Evolutionary conservation across 2,888 invertebrate genomes (phyloP), one percentile per base, ranked within the genome.

Genomic region (Scrobipalpa costella): DNA sequence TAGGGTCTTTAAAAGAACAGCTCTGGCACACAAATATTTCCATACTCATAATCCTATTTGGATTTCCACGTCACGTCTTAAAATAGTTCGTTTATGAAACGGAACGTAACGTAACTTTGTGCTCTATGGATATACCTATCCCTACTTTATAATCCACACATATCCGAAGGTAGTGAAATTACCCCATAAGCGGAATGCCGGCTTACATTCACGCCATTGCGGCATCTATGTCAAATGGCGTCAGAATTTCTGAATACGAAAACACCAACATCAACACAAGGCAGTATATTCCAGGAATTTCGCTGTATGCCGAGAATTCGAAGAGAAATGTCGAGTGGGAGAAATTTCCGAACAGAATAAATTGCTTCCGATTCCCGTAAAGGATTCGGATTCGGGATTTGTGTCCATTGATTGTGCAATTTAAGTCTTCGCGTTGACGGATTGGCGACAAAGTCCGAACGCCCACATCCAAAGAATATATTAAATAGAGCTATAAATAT

Each of bases 311-410:
- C 27, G n/a, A 49, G 49, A 21, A 52, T 52, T 52, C 21, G 21
- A 52, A 21, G 61, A 47, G 63, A 61, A 49, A 69, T 63, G 62
- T 62, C 66, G 67, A 67, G 65, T 59, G 57, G 59, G 64, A 62
- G 67, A 67, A 65, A 64, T 70, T 67, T 66, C 64, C 49, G 64
- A 65, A 64, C 63, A 63, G 68, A 73, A 73, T 72, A 74, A 74
- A 75, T 72, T 71, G 71, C 67, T 68, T 67, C 67, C 64, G 68
- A 71, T 68, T 69, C 69, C 66, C 66, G 69, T 69, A 71, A 69
- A 68, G 70, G 68, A 68, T 63, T 55, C 55, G 61, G 64, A 68
- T 67, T 69, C 68, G 66, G 66, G 68, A 71, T 71, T 71, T 68
- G 69, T 65, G 68, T 68, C 64, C 65, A 65, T 63, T 64, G 63